Evolutionary conservation across 1,140 invertebrate genomes (phyloP).

Genomic region (Heliothis virescens): DNA sequence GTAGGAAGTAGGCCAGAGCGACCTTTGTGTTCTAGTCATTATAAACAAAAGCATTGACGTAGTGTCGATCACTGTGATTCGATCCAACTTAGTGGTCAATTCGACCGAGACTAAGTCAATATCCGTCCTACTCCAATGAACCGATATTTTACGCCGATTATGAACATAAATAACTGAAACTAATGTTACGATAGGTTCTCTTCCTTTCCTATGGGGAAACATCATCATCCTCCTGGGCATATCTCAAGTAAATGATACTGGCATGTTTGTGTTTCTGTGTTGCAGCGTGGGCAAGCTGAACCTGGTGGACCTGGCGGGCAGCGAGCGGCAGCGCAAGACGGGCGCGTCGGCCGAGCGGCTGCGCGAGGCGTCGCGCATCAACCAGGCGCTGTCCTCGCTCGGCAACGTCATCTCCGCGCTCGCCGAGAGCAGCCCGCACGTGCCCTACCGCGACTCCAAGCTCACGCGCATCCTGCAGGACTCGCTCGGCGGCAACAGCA

Average conservation of each 20-base stretch:
- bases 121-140: not conserved
- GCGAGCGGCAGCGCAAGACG: conserved; percentile 97
- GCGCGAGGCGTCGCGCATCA: conserved; percentile 98
- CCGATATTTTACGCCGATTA: not conserved
- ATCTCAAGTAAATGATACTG: too few species aligned
- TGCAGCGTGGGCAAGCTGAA: conserved; percentile 91
- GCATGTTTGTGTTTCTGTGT: conserved; percentile 36
- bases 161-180: not conserved
- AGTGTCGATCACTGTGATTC: not conserved
- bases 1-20: not conserved
- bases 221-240: too few species aligned
- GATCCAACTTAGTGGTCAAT: not conserved
- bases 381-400: conserved; percentile 96
- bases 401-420: conserved; percentile 98
- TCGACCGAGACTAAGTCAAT: not conserved
- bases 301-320: conserved; percentile 92
- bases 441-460: conserved; percentile 98
- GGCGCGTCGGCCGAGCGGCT: conserved; percentile 95
- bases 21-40: not conserved
- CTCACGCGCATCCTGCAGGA: conserved; percentile 97
- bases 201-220: too few species aligned
- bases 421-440: conserved; percentile 94
- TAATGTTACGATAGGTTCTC: too few species aligned
- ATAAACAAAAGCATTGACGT: not conserved
- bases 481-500: conserved; percentile 97